These are phyloP conservation scores for Podocnemis expansa DNA, from an alignment of 2,113 vertebrate genomes.

Conservation along the genomic window DNA sequence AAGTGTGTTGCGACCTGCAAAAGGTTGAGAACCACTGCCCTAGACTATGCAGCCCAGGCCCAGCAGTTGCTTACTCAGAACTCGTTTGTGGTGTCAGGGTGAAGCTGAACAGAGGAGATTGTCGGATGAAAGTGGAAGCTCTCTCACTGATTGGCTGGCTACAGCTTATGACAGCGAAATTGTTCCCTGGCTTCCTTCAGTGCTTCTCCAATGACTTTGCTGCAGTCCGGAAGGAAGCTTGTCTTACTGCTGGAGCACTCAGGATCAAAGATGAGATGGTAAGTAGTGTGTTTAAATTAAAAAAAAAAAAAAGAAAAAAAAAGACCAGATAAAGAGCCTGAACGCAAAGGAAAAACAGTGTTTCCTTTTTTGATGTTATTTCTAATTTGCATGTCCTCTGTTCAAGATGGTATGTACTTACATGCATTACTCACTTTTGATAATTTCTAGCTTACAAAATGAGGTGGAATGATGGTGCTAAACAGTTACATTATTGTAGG, in stretches of 20 bases:
- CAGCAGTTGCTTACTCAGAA: not conserved
- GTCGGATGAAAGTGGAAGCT: conserved; percentile 68
- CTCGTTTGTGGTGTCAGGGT: conserved; percentile 54
- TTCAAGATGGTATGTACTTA: not conserved
- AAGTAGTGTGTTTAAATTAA: not conserved
- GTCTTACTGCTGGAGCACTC: conserved; percentile 77
- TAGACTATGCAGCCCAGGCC: not conserved
- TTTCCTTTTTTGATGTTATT: not conserved
- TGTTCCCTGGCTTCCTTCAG: conserved; percentile 77
- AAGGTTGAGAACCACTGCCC: too few species aligned
- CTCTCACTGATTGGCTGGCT: conserved; percentile 75
- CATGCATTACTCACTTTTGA: not conserved
- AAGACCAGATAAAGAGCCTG: not conserved
- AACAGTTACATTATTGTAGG: not conserved
- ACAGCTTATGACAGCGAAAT: conserved; percentile 79
- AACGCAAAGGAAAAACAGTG: not conserved
- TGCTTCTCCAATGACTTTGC: conserved; percentile 78
- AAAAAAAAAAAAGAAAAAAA: too few species aligned
- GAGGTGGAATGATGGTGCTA: not conserved
- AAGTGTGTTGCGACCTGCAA: too few species aligned
- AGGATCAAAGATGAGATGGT: conserved; percentile 75
- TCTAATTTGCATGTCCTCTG: not conserved
- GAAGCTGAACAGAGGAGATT: conserved; percentile 71
- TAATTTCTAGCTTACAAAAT: not conserved
- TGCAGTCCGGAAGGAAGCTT: conserved; percentile 77